Evolutionary conservation across 2,113 vertebrate species (phyloP), one percentile per base, ranked within the genome.

Genomic region (Cephalopterus ornatus): DNA sequence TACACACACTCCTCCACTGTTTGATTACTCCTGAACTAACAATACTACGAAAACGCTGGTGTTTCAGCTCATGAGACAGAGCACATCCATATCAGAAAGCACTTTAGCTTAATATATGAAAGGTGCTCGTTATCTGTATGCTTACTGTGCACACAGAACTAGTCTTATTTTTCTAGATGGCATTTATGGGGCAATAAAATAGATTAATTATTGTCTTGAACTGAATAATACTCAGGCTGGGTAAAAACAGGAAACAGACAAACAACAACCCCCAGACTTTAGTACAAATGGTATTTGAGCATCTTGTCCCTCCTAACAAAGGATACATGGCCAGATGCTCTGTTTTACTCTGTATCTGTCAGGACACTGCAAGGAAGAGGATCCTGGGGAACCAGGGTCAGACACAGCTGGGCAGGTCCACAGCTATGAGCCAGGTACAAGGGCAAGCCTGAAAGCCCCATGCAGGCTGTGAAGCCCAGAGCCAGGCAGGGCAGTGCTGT

Each of bases 381-480:
- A 53, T 26, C 49, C 24, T 39, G 13, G 39, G 32, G 11, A 77
- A 5, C 5, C 22, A 30, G 8, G 2, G 11, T 2, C 2, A 0
- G 26, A 39, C 46, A 52, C 35, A 79, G 8, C 23, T 53, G 32
- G 14, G 17, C 27, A 80, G 30, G 8, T 42, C 42, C 27, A 44
- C 21, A 39, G 28, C 2, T 3, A 16, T 13, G 0, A 66, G 12
- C 12, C 21, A 46, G 26, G 49, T 55, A 33, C 61, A 61, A 50
- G 14, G 39, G 10, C 6, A 21, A 86, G 14, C 8, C 55, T 42
- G 39, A 55, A 89, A 79, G 10, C 16, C 19, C 11, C 6, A 3
- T 0, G 1, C 14, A 33, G 26, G 10, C 49, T 50, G 49, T 22
- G 12, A 12, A 35, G 4, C 2, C 27, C 20, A 18, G 8, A 42